phyloP scores from a whole-genome alignment of 1,140 invertebrate genomes.

The Choristoneura fumiferana region DNA sequence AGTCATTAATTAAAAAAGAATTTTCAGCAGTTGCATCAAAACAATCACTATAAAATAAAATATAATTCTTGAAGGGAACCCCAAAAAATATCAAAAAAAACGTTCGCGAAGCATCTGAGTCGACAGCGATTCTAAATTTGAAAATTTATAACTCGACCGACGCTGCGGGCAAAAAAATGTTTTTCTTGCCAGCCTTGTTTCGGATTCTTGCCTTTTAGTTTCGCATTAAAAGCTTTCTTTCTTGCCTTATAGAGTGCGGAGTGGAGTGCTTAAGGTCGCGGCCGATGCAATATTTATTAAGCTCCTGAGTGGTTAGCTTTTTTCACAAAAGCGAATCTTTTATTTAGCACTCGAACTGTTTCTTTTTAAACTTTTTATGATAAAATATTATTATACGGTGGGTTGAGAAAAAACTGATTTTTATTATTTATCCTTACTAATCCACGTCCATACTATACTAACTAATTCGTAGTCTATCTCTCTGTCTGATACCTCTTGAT shows the following conservation, averaged over 20 bases:
- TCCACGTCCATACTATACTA: no score
- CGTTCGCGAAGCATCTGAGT: conserved; percentile 2
- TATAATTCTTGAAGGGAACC: neutral
- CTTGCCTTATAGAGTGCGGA: conserved; percentile 8
- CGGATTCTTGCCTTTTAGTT: conserved; percentile 17
- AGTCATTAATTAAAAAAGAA: no score
- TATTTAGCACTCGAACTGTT: conserved; percentile 5
- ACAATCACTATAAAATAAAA: no score
- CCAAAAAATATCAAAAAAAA: neutral
- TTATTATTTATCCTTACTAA: no score
- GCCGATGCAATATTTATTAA: conserved; percentile 18
- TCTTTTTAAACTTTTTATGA: neutral
- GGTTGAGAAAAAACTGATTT: no score
- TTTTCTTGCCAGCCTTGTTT: conserved; percentile 10
- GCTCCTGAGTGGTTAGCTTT: conserved; percentile 13
- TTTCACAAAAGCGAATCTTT: conserved; percentile 9
- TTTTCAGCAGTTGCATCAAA: no score
- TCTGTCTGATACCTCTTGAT: no score
- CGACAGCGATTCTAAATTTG: conserved; percentile 8
- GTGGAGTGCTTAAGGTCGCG: conserved; percentile 1
- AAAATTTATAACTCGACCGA: conserved; percentile 3
- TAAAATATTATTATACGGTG: no score
- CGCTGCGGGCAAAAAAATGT: neutral
- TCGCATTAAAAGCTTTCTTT: conserved; percentile 8
- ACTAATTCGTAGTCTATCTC: no score